Evolutionary conservation across 1,140 invertebrate species (phyloP).

Genomic region (Cotesia typhae): DNA sequence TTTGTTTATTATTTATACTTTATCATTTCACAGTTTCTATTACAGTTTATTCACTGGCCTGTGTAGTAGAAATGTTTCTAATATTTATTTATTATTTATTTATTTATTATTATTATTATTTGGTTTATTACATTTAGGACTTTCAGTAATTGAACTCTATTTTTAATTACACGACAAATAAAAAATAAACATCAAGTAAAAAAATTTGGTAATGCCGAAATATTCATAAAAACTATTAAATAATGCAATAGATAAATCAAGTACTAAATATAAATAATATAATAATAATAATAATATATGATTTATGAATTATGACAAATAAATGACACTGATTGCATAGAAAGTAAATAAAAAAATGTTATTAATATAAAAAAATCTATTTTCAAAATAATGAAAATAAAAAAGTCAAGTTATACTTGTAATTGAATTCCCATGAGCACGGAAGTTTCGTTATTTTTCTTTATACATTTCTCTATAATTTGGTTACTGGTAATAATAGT

Average conservation of each 20-base stretch:
- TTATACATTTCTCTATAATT: background rate
- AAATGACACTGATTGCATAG: no score
- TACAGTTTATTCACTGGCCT: conserved; percentile 52
- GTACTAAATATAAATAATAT: background rate
- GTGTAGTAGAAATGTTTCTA: conserved; percentile 48
- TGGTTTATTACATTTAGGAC: background rate
- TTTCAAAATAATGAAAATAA: conserved; percentile 12
- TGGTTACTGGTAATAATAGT: conserved; percentile 7
- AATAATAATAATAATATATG: no score
- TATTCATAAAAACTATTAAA: conserved; percentile 43
- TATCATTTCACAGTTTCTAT: conserved; percentile 59
- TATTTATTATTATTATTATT: conserved; percentile 16
- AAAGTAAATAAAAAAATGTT: no score
- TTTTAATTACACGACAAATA: background rate
- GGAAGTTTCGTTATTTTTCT: no score
- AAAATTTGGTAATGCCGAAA: conserved; percentile 53
- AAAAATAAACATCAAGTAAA: conserved; percentile 29
- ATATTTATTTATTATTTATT: background rate
- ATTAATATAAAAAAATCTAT: no score
- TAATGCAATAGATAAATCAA: conserved; percentile 18
- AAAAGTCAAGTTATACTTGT: conserved; percentile 17
- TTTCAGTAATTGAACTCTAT: background rate
- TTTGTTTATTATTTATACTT: conserved; percentile 24
- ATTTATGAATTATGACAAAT: no score
- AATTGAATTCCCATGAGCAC: background rate